Evolutionary conservation across 2,888 invertebrate species (phyloP), one percentile per base, ranked within the genome.

Genomic region (Tanypteryx hageni): DNA sequence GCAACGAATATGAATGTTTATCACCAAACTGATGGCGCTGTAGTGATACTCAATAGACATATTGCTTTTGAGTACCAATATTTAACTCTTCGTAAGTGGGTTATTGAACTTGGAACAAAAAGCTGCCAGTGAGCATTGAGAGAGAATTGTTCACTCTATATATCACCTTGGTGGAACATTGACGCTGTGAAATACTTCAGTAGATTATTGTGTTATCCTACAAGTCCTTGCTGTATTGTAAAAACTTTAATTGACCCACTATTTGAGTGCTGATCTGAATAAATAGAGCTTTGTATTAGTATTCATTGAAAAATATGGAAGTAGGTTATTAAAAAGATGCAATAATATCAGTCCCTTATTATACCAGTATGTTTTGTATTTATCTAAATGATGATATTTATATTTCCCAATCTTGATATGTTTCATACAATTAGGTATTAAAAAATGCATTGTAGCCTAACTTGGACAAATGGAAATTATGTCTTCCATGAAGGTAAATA

Each of bases 401-500:
- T 89, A 89, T 89, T 64, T 57, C 89, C 64, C 89, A 18, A 44
- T 89, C 61, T 64, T 64, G 64, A 68, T 64, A 68, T 61, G 61
- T 64, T 89, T 44, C 44, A 44, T 89, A 64, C 64, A 44, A 61
- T 89, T 89, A 64, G 27, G 56, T 86, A 64, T 44, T 89, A 44
- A 89, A 83, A 89, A 64, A 44, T 58, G 27, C 64, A 64, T 61
- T 64, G 64, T 89, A 89, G 89, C 68, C 89, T 89, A 89, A 89
- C 89, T 89, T 89, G 89, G 89, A 89, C 64, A 44, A 89, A 89
- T 89, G 89, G 89, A 64, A 89, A 86, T 64, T 44, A 89, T 89
- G 89, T 89, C 89, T 89, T 89, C 89, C 89, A 89, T 89, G 68
- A 89, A 89, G 89, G 89, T 89, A 89, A 89, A 31, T 61, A 76